These are phyloP conservation scores for Chrysotoxum bicinctum DNA, from an alignment of 2,888 invertebrate species.

Conservation along the genomic window DNA sequence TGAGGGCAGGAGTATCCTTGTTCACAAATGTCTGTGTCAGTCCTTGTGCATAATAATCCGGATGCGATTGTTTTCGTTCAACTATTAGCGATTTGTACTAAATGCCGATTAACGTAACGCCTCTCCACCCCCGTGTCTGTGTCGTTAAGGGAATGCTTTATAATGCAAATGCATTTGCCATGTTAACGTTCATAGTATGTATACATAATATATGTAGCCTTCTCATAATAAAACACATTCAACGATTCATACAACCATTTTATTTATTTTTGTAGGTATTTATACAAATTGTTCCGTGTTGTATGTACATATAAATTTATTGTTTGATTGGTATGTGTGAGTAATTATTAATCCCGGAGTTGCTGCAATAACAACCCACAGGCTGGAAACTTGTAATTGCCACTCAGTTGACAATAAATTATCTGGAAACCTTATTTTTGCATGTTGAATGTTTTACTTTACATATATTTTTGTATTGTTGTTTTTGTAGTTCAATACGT, in stretches of 20 bases:
- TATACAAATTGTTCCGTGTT: conserved; percentile 2
- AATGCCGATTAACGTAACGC: conserved; percentile 66
- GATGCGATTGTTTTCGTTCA: conserved; percentile 69
- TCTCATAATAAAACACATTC: not conserved
- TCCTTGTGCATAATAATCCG: conserved; percentile 64
- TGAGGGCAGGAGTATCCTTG: not conserved
- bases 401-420: conserved; percentile 72
- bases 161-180: conserved; percentile 31
- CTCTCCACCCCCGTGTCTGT: not conserved
- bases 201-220: not conserved
- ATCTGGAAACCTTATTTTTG: conserved; percentile 59
- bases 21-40: conserved; percentile 16
- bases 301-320: conserved; percentile 48
- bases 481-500: not conserved
- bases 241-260: not conserved
- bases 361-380: conserved; percentile 49
- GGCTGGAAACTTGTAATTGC: conserved; percentile 66
- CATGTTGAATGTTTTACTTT: conserved; percentile 33
- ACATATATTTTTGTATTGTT: conserved; percentile 11
- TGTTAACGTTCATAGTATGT: not conserved
- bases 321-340: conserved; percentile 52
- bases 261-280: not conserved
- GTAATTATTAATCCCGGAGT: conserved; percentile 57
- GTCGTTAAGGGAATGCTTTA: not conserved
- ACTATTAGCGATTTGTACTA: conserved; percentile 72